Evolutionary conservation across 2,113 vertebrate genomes (phyloP).

Genomic region (Guaruba guarouba): DNA sequence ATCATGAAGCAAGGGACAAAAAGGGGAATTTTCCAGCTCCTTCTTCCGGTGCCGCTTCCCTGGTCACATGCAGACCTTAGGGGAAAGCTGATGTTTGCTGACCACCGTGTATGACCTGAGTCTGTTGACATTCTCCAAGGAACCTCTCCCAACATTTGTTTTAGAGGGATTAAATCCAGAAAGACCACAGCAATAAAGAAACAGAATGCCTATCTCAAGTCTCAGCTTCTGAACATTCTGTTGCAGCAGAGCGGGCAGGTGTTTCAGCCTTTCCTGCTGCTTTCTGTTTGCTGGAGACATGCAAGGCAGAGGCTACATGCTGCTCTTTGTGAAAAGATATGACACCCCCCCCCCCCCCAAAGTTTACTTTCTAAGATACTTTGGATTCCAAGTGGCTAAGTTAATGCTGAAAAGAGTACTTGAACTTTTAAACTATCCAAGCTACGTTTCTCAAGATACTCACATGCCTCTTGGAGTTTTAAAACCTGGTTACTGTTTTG

Average conservation of each 20-base stretch:
- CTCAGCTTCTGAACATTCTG: not conserved
- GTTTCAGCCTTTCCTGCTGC: not conserved
- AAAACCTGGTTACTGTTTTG: not conserved
- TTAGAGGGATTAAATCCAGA: not conserved
- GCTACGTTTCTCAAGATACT: not conserved
- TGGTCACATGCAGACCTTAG: not conserved
- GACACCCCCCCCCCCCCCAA: not conserved
- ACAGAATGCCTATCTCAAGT: not conserved
- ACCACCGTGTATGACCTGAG: not conserved
- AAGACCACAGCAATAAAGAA: not conserved
- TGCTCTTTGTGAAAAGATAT: not conserved
- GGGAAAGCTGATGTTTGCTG: not conserved
- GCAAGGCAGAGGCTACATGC: not conserved
- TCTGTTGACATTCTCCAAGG: not conserved
- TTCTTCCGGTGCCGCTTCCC: not conserved
- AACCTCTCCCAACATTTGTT: not conserved
- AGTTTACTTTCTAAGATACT: not conserved
- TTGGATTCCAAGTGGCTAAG: not conserved
- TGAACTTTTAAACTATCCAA: not conserved
- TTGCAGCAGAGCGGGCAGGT: not conserved
- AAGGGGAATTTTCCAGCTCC: not conserved
- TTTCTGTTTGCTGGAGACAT: not conserved
- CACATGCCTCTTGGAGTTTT: not conserved
- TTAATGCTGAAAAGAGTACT: not conserved
- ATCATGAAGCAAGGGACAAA: not conserved